Conservation (phyloP, 1,140 invertebrate genomes). For the Riptortus pedestris region DNA sequence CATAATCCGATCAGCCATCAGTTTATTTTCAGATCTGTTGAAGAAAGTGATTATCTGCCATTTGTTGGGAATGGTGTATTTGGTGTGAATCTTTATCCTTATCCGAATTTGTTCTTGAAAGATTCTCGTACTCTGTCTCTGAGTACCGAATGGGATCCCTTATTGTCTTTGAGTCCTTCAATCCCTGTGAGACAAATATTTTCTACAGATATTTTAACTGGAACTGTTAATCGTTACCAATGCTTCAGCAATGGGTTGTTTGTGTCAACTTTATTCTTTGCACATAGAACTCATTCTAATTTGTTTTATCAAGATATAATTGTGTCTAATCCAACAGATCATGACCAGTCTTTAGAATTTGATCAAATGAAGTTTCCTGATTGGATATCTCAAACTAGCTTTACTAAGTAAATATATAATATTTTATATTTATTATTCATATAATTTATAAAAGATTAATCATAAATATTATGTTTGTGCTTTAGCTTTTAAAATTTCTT, state of each 20-base stretch:
- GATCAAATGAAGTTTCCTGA: not conserved
- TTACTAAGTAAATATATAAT: too few species aligned
- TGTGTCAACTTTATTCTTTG: slow-evolving; percentile 60
- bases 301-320: slow-evolving; percentile 70
- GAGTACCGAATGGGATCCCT: slow-evolving; percentile 59
- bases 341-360: not conserved
- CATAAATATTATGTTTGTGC: too few species aligned
- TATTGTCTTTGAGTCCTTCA: slow-evolving; percentile 49
- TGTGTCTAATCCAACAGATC: slow-evolving; percentile 54
- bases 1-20: too few species aligned
- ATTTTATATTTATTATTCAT: too few species aligned
- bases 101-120: slow-evolving; percentile 57
- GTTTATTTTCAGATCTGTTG: not conserved
- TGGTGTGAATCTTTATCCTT: slow-evolving; percentile 51
- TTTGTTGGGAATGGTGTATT: slow-evolving; percentile 72
- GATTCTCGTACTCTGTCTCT: slow-evolving; percentile 58
- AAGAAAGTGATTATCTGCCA: slow-evolving; percentile 44
- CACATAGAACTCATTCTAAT: slow-evolving; percentile 62
- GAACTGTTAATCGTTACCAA: slow-evolving; percentile 57
- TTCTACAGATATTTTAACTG: slow-evolving; percentile 54
- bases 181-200: slow-evolving; percentile 43
- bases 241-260: slow-evolving; percentile 53
- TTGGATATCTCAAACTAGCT: slow-evolving; percentile 18
- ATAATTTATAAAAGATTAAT: too few species aligned
- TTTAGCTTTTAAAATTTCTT: too few species aligned